Percentiles rank a stretch among this genome's conserved stretches.
phyloP scores from a whole-genome alignment of 2,888 invertebrate species.

The Microplitis deprimator region DNA sequence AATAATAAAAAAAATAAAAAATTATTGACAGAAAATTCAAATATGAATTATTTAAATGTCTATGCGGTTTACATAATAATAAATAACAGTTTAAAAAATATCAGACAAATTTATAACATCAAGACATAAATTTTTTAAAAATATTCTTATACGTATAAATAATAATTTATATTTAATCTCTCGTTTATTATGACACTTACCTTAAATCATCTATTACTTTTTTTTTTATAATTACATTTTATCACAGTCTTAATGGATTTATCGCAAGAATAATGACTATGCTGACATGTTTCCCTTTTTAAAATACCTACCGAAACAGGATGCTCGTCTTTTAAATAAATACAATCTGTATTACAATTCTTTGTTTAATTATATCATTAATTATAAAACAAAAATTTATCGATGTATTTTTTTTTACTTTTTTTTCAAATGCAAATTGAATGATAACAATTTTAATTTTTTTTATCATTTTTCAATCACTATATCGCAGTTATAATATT shows the following conservation, averaged over 20 bases:
- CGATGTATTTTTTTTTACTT: constrained; percentile 10
- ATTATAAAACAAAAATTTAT: constrained; percentile 5
- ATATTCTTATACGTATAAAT: background rate
- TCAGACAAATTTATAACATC: constrained; percentile 11
- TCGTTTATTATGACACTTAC: constrained; percentile 47
- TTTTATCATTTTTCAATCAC: background rate
- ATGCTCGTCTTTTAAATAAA: constrained; percentile 44
- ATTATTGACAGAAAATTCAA: background rate
- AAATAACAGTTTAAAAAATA: constrained; percentile 16
- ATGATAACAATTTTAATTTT: background rate
- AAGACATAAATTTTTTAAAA: constrained; percentile 15
- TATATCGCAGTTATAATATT: background rate
- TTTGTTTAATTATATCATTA: constrained; percentile 21
- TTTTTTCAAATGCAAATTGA: background rate
- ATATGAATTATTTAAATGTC: constrained; percentile 15
- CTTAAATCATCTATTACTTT: constrained; percentile 46
- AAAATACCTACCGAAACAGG: constrained; percentile 44
- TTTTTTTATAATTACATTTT: constrained; percentile 29
- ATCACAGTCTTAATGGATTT: constrained; percentile 43
- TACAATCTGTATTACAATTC: constrained; percentile 45
- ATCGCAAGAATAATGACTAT: background rate
- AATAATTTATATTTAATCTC: constrained; percentile 16
- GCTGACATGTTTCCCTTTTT: background rate
- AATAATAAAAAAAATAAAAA: constrained; percentile 22
- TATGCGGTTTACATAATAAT: constrained; percentile 11